Evolutionary conservation across 2,888 invertebrate genomes (phyloP).

Genomic region (Carabus problematicus): DNA sequence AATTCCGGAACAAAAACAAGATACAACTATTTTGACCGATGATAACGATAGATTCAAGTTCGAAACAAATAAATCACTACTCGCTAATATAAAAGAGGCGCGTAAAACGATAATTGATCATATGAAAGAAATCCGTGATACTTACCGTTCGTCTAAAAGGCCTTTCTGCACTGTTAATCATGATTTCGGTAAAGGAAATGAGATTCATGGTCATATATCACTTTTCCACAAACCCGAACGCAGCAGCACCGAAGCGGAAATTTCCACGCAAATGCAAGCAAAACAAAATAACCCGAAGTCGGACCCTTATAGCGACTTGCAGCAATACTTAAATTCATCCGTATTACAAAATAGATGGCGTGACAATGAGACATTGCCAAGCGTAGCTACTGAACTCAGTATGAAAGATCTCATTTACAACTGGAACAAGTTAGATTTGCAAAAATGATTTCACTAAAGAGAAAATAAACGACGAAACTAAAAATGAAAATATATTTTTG

Average conservation of each 20-base stretch:
- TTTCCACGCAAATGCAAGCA: too few relatives aligned
- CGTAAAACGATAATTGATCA: background rate
- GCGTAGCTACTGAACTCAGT: too few relatives aligned
- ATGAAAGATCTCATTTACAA: too few relatives aligned
- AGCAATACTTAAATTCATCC: too few relatives aligned
- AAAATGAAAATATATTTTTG: too few relatives aligned
- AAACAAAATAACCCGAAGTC: too few relatives aligned
- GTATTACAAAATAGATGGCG: too few relatives aligned
- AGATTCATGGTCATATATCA: background rate
- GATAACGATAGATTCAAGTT: background rate
- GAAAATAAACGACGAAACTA: too few relatives aligned
- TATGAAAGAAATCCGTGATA: background rate
- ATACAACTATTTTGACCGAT: background rate
- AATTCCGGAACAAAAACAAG: background rate
- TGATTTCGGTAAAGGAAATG: background rate
- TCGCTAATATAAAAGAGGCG: slow-evolving; percentile 4
- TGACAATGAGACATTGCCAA: too few relatives aligned
- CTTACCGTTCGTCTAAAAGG: background rate
- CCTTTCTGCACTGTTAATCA: background rate
- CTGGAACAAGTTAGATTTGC: too few relatives aligned
- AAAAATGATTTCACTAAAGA: too few relatives aligned
- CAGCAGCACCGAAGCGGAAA: background rate
- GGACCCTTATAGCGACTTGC: too few relatives aligned
- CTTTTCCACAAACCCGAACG: background rate
- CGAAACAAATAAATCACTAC: slow-evolving; percentile 6